These are phyloP conservation scores for Callyntrura sp. DNA, from an alignment of 2,888 invertebrate genomes.

Conservation along the genomic window DNA sequence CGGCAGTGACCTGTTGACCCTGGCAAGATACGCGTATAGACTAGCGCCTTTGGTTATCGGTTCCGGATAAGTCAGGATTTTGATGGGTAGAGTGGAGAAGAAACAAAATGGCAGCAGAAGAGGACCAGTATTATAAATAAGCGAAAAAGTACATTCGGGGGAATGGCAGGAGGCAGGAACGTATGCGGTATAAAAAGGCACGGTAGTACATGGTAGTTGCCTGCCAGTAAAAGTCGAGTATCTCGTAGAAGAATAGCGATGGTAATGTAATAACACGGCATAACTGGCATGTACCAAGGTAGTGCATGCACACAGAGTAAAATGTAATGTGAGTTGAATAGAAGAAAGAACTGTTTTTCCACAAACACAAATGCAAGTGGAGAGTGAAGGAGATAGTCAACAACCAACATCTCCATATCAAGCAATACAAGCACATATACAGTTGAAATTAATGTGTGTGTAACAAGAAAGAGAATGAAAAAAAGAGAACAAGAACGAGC, in stretches of 20 bases:
- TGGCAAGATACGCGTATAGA: no score
- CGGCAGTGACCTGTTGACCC: constrained; percentile 43
- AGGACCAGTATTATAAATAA: constrained; percentile 21
- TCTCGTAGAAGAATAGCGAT: not conserved
- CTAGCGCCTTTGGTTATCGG: constrained; percentile 40
- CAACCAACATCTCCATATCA: not conserved
- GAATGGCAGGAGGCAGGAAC: not conserved
- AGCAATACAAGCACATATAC: not conserved
- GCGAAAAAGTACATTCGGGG: not conserved
- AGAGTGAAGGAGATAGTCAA: not conserved
- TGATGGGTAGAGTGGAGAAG: constrained; percentile 61
- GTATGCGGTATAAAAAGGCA: not conserved
- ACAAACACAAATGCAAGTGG: no score
- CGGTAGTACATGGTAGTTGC: not conserved
- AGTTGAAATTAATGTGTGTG: not conserved
- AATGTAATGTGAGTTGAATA: no score
- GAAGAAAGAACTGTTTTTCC: not conserved
- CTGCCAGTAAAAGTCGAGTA: no score
- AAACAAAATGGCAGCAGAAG: constrained; percentile 71
- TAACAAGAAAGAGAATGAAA: not conserved
- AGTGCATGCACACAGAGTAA: no score
- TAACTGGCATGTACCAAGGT: no score
- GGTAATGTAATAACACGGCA: not conserved
- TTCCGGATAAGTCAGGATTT: constrained; percentile 59
- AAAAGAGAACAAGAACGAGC: no score